Base-by-base conservation (phyloP, 2,888 invertebrate species). In the Agrochola lychnidis region DNA sequence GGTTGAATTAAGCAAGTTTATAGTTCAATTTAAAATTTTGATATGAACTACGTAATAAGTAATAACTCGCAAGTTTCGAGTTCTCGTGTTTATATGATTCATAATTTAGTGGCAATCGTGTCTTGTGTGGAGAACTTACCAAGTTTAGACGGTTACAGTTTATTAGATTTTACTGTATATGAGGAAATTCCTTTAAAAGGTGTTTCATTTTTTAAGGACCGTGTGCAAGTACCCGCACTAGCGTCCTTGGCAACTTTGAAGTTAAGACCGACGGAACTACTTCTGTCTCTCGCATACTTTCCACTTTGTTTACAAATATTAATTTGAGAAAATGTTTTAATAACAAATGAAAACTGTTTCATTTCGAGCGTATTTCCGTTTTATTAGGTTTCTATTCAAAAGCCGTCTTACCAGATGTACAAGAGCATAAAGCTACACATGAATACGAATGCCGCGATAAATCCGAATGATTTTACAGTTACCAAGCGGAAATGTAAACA, bases 1-100 rank as follows among this genome's bases (percentile, higher is more conserved):
- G 67, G 85, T 75, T 78, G 87, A 87, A 87, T 87, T 87, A 88
- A 87, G 79, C 78, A 83, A 88, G 82, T 87, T 88, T 87, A 87
- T 85, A 87, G 87, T 88, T 88, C 82, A 85, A 87, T 87, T 87
- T 88, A 83, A 87, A 87, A 87, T 87, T 81, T 88, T 88, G 85
- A 89, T 89, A 84, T 84, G 81, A 89, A 80, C 87, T 87, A 83
- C 74, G 82, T 83, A 83, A 83, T 87, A 81, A 82, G 79, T 82
- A 85, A 83, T 85, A 81, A 82, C 85, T 78, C 62, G 67, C 73
- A 88, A 85, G 83, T 86, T 84, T 78, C 62, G 70, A 74, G 79
- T 72, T 78, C 51, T 75, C 77, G 62, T 84, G 87, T 86, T 87
- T 84, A 82, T 88, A 81, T 84, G 75, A 78, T 84, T 88, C 79